Base-by-base conservation (phyloP, 1,140 invertebrate genomes). In the Plectus sambesii region DNA sequence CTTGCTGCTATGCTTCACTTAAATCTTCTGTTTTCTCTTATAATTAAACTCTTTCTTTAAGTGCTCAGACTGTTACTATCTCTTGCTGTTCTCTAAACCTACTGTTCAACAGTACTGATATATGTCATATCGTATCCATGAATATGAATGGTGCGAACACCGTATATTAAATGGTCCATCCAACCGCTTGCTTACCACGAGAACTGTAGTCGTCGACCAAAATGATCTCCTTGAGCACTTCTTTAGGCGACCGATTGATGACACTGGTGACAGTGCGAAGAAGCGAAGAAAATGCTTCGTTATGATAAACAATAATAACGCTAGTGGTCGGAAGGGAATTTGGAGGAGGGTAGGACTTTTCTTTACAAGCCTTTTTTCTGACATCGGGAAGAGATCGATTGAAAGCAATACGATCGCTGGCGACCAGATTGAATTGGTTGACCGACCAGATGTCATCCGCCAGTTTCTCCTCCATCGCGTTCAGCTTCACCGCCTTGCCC, bases 371-470 rank as follows among this genome's bases (percentile, higher is more conserved):
- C 23, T 46, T 29, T 44, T 58, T 81, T 63, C 94, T 74, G 45
- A 96, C 85, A 76, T 99, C 94, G 17, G 85, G 82, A 12, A 99
- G 75, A 5, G 87, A 88, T 62, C 94, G 77, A 75, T 98, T 98
- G 27, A 98, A 71, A 27, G 89, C 88, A 59, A 99, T 96, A 78
- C 87, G 84, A 73, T 99, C 90, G 72, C 87, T 94, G 38, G 90
- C 92, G 68, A 96, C 73, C 53, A 98, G 75, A 75, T 99, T 99
- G 73, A 99, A 99, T 74, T 99, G 92, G 43, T 67, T 67, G 12
- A 67, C 63, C 6, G 50, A 60, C 27, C 66, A 67, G 5, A 59
- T 61, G 9, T 62, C 50, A n/a, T 68, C 55, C n/a, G 64, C 56
- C 25, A 53, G 23, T 24, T 41, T 33, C 36, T 69, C 67, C 29